These are phyloP conservation scores for Apamea crenata DNA, from an alignment of 2,888 invertebrate genomes.

Conservation along the genomic window DNA sequence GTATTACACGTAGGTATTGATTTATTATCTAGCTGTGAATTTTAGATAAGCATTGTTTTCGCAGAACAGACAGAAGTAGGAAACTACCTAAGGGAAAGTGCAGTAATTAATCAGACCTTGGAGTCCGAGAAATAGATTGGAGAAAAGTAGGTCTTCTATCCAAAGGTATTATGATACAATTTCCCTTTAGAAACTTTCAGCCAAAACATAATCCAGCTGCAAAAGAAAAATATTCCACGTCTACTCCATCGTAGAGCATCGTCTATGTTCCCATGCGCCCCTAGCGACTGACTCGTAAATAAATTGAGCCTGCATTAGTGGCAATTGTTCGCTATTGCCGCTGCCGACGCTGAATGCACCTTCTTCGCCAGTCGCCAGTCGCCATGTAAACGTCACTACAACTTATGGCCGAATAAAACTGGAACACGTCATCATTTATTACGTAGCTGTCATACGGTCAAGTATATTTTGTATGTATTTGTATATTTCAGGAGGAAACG, in stretches of 20 bases:
- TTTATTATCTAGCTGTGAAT: conserved; percentile 5
- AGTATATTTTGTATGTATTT: not conserved
- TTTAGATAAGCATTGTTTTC: not conserved
- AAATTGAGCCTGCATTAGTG: conserved; percentile 90
- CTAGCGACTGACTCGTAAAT: conserved; percentile 88
- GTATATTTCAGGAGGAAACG: not conserved
- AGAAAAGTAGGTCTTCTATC: not conserved
- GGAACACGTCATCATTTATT: conserved; percentile 50
- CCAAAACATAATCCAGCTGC: not conserved
- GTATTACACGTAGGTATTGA: conserved; percentile 15
- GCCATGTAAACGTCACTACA: conserved; percentile 62
- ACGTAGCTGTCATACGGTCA: conserved; percentile 18
- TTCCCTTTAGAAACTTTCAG: not conserved
- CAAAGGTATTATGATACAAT: not conserved
- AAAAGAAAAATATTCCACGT: conserved; percentile 30
- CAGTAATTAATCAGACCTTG: not conserved
- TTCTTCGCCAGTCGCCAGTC: conserved; percentile 66
- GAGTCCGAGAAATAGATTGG: not conserved
- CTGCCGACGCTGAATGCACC: conserved; percentile 77
- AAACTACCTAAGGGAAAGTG: not conserved
- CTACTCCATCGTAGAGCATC: conserved; percentile 76
- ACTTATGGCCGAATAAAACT: conserved; percentile 59
- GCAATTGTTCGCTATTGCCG: conserved; percentile 89
- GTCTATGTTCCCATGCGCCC: conserved; percentile 82
- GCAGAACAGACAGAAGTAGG: not conserved